Percentiles rank a stretch among this genome's conserved stretches.
phyloP scores from a whole-genome alignment of 2,797 vertebrate genomes.

The Tachyglossus aculeatus region DNA sequence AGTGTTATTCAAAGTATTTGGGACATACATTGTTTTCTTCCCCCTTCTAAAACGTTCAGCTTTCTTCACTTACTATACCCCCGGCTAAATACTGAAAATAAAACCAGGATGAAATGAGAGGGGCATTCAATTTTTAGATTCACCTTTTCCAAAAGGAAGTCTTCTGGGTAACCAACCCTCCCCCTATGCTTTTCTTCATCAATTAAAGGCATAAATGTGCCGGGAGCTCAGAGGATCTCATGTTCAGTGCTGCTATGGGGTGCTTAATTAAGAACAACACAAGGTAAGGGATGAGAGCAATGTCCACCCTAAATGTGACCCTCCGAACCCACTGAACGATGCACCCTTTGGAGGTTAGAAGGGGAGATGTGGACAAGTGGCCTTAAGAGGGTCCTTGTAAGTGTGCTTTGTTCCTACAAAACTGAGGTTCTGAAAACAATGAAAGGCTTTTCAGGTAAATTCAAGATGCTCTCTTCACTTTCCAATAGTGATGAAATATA shows the following conservation, averaged over 20 bases:
- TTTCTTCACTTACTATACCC: background rate
- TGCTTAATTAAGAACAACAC: background rate
- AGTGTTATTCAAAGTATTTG: constrained; percentile 11
- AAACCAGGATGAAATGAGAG: background rate
- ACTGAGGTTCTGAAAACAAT: no score
- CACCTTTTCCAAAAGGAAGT: background rate
- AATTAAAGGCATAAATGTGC: background rate
- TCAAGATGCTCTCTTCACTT: no score
- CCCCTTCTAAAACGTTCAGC: background rate
- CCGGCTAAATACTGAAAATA: background rate
- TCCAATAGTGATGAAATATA: no score
- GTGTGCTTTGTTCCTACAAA: no score
- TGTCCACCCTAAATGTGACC: no score
- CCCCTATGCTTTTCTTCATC: background rate
- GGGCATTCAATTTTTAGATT: background rate
- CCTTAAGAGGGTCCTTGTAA: no score
- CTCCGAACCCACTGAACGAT: no score
- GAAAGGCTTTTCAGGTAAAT: no score
- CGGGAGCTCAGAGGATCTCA: background rate
- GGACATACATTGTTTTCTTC: background rate
- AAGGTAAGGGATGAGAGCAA: background rate
- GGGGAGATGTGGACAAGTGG: no score
- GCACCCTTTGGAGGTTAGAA: no score
- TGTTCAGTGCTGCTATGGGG: background rate
- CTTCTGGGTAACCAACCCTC: background rate